Conservation (phyloP, 2,797 vertebrate species). For the Sebastes cheni region DNA sequence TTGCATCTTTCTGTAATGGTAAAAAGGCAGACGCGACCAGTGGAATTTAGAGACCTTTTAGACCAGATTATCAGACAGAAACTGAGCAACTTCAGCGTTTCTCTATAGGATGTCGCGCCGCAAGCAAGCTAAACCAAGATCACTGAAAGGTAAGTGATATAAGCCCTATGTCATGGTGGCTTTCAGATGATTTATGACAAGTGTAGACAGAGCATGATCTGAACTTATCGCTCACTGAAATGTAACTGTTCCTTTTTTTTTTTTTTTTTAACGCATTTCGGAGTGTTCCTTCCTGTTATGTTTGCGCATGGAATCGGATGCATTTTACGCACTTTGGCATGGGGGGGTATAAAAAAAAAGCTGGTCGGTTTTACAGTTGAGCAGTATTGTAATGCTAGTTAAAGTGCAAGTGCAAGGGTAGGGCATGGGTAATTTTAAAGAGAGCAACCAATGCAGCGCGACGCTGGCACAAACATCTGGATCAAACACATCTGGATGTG, state of each 20-base stretch:
- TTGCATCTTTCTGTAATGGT: conserved; percentile 75
- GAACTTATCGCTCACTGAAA: conserved; percentile 52
- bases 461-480: conserved; percentile 33
- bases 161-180: conserved; percentile 66
- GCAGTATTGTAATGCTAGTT: conserved; percentile 27
- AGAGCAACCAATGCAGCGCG: conserved; percentile 66
- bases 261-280: conserved; percentile 40
- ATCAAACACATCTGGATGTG: conserved; percentile 70
- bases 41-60: conserved; percentile 65
- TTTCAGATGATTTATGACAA: conserved; percentile 57
- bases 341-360: neutral
- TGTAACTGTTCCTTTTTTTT: conserved; percentile 37
- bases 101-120: conserved; percentile 99
- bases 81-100: conserved; percentile 95
- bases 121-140: conserved; percentile 99
- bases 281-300: conserved; percentile 57
- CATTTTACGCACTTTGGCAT: conserved; percentile 42
- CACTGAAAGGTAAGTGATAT: conserved; percentile 95
- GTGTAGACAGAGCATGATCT: conserved; percentile 48
- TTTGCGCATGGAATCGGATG: conserved; percentile 56
- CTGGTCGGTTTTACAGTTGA: conserved; percentile 26
- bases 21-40: conserved; percentile 64
- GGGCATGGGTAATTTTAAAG: conserved; percentile 7
- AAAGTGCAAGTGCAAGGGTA: conserved; percentile 42
- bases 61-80: conserved; percentile 86